Base-by-base conservation (phyloP, 2,797 vertebrate species). In the Arctocebus calabarensis region DNA sequence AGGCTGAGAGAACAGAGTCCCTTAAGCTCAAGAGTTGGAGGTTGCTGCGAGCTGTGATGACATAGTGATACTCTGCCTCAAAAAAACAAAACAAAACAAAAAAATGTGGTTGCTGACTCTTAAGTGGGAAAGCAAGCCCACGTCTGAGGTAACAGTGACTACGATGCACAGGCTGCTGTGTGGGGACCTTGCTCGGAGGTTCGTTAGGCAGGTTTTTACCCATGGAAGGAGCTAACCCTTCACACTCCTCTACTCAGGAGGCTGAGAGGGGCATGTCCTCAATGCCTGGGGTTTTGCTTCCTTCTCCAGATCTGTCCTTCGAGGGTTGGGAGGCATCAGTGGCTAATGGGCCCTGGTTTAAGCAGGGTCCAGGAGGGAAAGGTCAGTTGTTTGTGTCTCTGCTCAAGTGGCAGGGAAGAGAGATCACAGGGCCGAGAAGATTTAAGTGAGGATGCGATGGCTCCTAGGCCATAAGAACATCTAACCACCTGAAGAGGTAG, bases 111-210 rank as follows among this genome's bases (percentile, higher is more conserved):
- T 43, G 34, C 32, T 43, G 5, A 22, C 13, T 79, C 52, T 16
- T 78, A 43, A 11, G 37, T 12, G 32, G 22, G 64, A 93, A 57
- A 11, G 27, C 17, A 52, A 75, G 57, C 9, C 22, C 23, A n/a
- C 23, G 29, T 19, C 25, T 48, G 1, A 57, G 61, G 9, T 5
- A 40, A 29, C 1, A 19, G 11, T 32, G 34, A 32, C 8, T 43
- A 19, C 64, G 43, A 23, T 64, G 48, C 7, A 23, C 3, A 45
- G 29, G 25, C 22, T 14, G 19, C 25, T 0, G 14, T 20, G 20
- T 2, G 37, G 22, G 70, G n/a, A 11, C 34, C 27, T 4, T 1
- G 0, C 0, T 45, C 14, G 10, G 37, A 37, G 8, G 3, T 20
- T 29, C 77, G 25, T 34, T 37, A 71, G 48, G 62, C 73, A 66